Conservation (phyloP, 2,113 vertebrate genomes). For the Melospiza melodia region DNA sequence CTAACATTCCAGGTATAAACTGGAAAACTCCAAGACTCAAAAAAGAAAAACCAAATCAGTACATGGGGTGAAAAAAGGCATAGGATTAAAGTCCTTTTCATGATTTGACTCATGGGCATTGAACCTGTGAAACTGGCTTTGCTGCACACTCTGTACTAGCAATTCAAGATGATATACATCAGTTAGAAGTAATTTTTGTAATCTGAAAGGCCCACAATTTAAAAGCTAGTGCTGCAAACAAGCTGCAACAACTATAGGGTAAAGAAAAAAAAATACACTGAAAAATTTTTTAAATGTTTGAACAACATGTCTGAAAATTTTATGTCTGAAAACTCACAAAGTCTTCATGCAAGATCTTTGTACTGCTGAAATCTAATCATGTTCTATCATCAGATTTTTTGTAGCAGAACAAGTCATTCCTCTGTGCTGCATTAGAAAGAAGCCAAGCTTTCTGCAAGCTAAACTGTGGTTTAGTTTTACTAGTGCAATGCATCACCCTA, state of each 20-base stretch:
- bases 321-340: neutral
- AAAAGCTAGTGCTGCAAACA: neutral
- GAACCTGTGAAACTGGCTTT: neutral
- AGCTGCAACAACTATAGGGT: neutral
- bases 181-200: neutral
- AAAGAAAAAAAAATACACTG: neutral
- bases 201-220: neutral
- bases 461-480: neutral
- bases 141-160: neutral
- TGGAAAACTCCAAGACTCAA: neutral
- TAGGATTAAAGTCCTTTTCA: neutral
- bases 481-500: conserved; percentile 12
- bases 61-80: neutral
- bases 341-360: neutral
- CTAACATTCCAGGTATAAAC: neutral
- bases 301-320: neutral
- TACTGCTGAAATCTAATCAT: neutral
- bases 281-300: neutral
- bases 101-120: neutral
- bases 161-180: neutral
- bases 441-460: neutral
- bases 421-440: neutral
- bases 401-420: neutral
- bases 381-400: neutral
- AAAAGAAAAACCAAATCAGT: neutral